A percentile compares a stretch with the other conserved stretches of the same genome.
Evolutionary conservation across 2,888 invertebrate genomes (phyloP).

Genomic region (Nebria brevicollis): DNA sequence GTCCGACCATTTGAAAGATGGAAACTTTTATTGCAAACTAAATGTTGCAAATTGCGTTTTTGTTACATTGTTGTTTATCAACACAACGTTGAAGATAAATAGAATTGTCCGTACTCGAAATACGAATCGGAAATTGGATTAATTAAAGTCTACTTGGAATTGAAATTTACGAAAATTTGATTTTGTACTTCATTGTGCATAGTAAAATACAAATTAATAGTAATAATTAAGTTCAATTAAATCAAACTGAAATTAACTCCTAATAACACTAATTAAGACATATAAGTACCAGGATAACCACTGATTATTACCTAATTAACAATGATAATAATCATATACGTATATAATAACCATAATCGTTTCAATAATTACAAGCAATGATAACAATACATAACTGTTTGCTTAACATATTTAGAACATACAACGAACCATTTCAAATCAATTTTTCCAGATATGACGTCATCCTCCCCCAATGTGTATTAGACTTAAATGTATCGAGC

Average conservation of each 20-base stretch:
- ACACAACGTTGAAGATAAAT: not conserved
- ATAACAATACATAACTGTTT: not conserved
- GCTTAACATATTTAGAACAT: not conserved
- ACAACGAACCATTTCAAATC: not conserved
- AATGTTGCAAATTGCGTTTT: not conserved
- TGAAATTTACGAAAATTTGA: too few species aligned
- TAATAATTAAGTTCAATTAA: not conserved
- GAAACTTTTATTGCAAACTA: not conserved
- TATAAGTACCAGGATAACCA: not conserved
- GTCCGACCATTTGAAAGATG: not conserved
- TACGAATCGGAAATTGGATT: too few species aligned
- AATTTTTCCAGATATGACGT: constrained; percentile 32
- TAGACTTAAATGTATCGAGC: constrained; percentile 39
- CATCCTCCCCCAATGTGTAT: constrained; percentile 27
- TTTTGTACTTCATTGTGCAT: too few species aligned
- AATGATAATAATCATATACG: constrained; percentile 5
- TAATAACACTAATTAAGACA: not conserved
- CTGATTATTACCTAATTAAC: constrained; percentile 3
- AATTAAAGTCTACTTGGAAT: too few species aligned
- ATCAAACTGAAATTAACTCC: not conserved
- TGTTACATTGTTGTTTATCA: not conserved
- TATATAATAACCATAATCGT: constrained; percentile 2
- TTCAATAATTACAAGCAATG: not conserved
- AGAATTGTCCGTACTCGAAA: too few species aligned
- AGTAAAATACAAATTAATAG: too few species aligned